Evolutionary conservation across 2,888 invertebrate species (phyloP).

Genomic region (Zygogramma bicolorata): DNA sequence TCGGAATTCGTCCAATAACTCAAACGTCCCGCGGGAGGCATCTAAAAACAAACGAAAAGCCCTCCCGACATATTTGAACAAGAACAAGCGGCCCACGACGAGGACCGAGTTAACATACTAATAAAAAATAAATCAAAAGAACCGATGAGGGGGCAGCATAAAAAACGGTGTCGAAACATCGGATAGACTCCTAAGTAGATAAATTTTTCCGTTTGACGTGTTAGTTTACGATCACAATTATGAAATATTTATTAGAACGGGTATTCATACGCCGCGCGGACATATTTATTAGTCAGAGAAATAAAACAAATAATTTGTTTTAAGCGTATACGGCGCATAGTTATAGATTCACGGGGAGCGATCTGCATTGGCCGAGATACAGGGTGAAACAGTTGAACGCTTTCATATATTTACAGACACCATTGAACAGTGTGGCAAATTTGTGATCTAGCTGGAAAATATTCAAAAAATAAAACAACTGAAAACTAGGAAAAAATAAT

Average conservation of each 20-base stretch:
- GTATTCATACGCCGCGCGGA: conserved; percentile 61
- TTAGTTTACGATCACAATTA: conserved; percentile 63
- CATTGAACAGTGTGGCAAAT: too few species aligned
- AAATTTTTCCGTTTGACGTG: conserved; percentile 55
- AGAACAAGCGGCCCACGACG: conserved; percentile 27
- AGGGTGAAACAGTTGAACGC: neutral
- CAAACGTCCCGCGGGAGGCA: neutral
- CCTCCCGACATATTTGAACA: conserved; percentile 25
- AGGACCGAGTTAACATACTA: conserved; percentile 30
- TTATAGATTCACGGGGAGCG: conserved; percentile 59
- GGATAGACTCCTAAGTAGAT: conserved; percentile 52
- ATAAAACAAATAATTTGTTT: conserved; percentile 66
- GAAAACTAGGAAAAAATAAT: too few species aligned
- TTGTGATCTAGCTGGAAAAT: too few species aligned
- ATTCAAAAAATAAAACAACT: too few species aligned
- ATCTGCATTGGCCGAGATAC: conserved; percentile 49
- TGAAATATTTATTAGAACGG: conserved; percentile 65
- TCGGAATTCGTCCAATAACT: neutral
- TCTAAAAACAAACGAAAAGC: conserved; percentile 15
- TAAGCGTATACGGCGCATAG: conserved; percentile 55
- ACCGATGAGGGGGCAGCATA: conserved; percentile 38
- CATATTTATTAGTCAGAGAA: conserved; percentile 66
- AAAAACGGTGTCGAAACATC: conserved; percentile 52
- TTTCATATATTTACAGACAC: too few species aligned
- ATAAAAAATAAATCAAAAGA: conserved; percentile 43